Base-by-base conservation (phyloP, 2,113 vertebrate genomes). In the Callocephalon fimbriatum region DNA sequence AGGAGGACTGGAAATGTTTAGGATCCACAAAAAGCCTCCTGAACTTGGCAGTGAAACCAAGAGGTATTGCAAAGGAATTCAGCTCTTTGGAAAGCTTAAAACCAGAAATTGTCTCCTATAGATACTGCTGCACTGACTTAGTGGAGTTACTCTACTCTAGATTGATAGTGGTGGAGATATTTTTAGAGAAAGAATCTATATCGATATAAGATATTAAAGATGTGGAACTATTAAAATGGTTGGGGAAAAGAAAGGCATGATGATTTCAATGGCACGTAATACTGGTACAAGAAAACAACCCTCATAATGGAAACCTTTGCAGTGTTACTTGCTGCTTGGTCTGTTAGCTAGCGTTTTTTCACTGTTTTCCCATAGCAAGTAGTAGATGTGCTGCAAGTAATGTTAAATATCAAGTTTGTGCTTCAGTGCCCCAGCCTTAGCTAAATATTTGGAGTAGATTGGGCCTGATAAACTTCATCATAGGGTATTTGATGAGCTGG, bases 1-100 rank as follows among this genome's bases (percentile, higher is more conserved):
- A 80, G 61, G 70, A 53, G 75, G 88, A 93, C 79, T 94, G 92
- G 87, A 95, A 78, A 81, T 31, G 3, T 84, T 95, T 95, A 90
- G 88, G 54, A 73, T 88, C 42, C 68, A 67, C 75, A 71, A 67
- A 96, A 94, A 61, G 31, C 48, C n/a, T 61, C 47, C 56, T 75
- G 91, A 86, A 35, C 10, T 59, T 66, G 40, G 44, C 67, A 65
- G 16, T 65, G 86, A 92, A 87, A 62, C 58, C 29, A 35, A 53
- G 79, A 90, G 38, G 32, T 50, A 72, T 29, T 68, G 77, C 72
- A 90, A 93, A 92, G 50, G 42, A 82, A 12, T 83, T 78, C 59
- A 48, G 40, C n/a, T 79, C 23, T 77, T 94, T 15, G 8, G 42
- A 83, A 85, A 58, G 35, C 27, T 70, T 85, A n/a, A 92, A 81